Evolutionary conservation across 2,888 invertebrate species (phyloP).

Genomic region (Apodemia mormo): DNA sequence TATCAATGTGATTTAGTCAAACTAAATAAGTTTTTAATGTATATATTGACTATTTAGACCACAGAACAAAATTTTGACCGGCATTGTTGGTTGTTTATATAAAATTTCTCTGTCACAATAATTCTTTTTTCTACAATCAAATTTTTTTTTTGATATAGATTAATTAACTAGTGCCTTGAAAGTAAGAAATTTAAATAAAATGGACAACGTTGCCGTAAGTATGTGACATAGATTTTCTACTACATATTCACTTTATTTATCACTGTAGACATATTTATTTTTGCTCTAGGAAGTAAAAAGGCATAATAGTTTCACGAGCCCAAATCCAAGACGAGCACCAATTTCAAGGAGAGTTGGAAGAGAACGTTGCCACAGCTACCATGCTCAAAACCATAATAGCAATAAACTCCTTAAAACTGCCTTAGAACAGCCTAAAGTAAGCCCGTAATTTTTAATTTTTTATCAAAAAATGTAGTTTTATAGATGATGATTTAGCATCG

Average conservation of each 20-base stretch:
- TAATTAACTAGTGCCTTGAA: neutral
- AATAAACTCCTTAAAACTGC: conserved; percentile 39
- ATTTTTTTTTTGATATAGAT: neutral
- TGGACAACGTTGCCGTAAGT: conserved; percentile 2
- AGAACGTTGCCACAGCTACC: conserved; percentile 68
- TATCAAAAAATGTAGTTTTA: neutral
- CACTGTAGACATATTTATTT: neutral
- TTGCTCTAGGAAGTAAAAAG: conserved; percentile 57
- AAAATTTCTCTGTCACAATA: neutral
- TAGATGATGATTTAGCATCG: no score
- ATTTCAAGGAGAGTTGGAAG: conserved; percentile 58
- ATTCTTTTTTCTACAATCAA: neutral
- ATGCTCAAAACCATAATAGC: conserved; percentile 50
- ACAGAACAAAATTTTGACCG: neutral
- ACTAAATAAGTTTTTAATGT: neutral
- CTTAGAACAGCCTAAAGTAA: conserved; percentile 54
- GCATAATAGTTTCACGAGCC: conserved; percentile 64
- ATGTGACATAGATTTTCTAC: neutral
- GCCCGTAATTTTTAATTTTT: conserved; percentile 25
- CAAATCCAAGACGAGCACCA: conserved; percentile 51
- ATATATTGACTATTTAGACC: neutral
- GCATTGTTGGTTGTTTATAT: neutral
- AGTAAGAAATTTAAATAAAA: neutral
- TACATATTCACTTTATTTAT: no score
- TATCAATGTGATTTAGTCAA: neutral